Conservation (phyloP, 2,113 vertebrate genomes). For the Hymenochirus boettgeri region DNA sequence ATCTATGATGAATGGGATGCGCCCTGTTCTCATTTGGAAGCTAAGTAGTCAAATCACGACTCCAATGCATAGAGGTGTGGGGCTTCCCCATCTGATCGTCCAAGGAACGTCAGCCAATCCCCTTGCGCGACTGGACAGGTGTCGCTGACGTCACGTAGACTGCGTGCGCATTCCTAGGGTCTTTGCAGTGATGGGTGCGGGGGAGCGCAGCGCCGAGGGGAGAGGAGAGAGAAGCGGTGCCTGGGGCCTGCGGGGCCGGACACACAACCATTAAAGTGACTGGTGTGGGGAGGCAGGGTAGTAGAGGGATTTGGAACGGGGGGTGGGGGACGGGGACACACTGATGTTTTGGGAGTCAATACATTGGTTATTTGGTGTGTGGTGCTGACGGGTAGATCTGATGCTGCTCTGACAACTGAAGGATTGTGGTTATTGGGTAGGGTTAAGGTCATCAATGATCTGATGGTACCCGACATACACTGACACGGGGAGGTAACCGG, state of each 20-base stretch:
- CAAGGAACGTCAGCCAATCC: constrained; percentile 19
- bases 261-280: not conserved
- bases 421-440: too few species aligned
- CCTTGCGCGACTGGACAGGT: constrained; percentile 3
- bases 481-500: too few species aligned
- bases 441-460: too few species aligned
- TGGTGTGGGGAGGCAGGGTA: not conserved
- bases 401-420: too few species aligned
- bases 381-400: too few species aligned
- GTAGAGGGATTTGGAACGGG: not conserved
- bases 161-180: constrained; percentile 16
- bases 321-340: not conserved
- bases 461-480: too few species aligned
- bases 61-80: too few species aligned
- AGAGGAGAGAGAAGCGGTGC: constrained; percentile 26
- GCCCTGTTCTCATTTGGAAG: too few species aligned
- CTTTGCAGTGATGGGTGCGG: constrained; percentile 35
- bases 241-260: constrained; percentile 28
- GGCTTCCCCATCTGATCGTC: constrained; percentile 17
- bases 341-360: too few species aligned
- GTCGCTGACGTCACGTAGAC: constrained; percentile 22
- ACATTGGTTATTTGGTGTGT: not conserved
- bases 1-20: too few species aligned
- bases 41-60: too few species aligned
- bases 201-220: constrained; percentile 25